Evolutionary conservation across 2,888 invertebrate species (phyloP), one percentile per base, ranked within the genome.

Genomic region (Coelinius sp.): DNA sequence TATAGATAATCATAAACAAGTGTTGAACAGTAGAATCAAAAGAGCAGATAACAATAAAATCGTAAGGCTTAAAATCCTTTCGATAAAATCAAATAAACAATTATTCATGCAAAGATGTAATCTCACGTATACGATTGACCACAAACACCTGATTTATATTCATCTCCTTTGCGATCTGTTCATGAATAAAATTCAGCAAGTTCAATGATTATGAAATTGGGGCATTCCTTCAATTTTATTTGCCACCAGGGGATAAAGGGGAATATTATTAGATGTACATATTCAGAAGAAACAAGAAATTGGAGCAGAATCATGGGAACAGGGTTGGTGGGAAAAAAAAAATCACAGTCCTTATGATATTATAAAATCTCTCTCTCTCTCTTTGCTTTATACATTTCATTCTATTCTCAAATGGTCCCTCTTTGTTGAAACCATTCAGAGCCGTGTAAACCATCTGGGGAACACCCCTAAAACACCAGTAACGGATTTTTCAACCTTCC

Each of bases 401-500:
- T 56, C 25, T 14, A 14, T 53, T 25, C 14, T 27, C 7, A 10
- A 41, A 7, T 22, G 56, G 59, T 31, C 35, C 35, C 35, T 24
- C 38, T 63, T 63, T 41, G 22, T 41, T 63, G 22, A 20, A n/a
- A 49, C 63, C 44, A 24, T 63, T 63, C 14, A 63, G 41, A 38
- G 20, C 38, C 24, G 41, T 41, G 41, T 41, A 25, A 63, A 41
- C 38, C 63, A 63, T 24, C 63, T 63, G 63, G 41, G n/a, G 41
- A 63, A 25, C 38, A 38, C 38, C 24, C 63, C 63, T 41, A 63
- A 38, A 24, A 63, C 63, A 59, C 17, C 24, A 41, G 41, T 63
- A 63, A 41, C 63, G 25, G 38, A 41, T 63, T 63, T 63, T 63
- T 63, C 46, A 49, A 20, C 46, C 46, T 49, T 20, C 31, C 41